Evolutionary conservation across 2,797 vertebrate species (phyloP).

Genomic region (Thamnophis elegans): DNA sequence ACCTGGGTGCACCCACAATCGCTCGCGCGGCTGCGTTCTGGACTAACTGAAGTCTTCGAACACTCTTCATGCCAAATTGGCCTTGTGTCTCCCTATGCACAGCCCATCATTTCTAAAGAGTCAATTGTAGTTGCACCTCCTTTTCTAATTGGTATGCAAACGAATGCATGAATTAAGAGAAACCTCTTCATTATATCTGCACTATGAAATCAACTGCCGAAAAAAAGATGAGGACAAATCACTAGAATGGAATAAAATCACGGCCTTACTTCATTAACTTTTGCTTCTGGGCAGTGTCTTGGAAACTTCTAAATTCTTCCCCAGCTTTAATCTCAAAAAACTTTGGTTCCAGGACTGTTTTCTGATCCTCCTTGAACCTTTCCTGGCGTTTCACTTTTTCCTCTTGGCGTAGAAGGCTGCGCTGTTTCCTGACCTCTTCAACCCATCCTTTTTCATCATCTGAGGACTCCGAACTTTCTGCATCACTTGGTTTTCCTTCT

Average conservation of each 20-base stretch:
- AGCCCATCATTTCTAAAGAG: not conserved
- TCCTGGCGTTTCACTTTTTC: conserved; percentile 78
- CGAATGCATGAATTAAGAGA: not conserved
- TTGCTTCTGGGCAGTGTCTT: conserved; percentile 84
- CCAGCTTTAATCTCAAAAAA: conserved; percentile 97
- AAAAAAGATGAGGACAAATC: not conserved
- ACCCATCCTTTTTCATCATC: conserved; percentile 97
- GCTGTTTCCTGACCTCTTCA: conserved; percentile 95
- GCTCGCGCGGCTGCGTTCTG: too few relatives aligned
- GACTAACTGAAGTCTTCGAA: too few relatives aligned
- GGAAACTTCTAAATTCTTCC: conserved; percentile 95
- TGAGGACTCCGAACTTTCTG: conserved; percentile 91
- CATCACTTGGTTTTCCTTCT: conserved; percentile 90
- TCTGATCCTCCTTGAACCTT: conserved; percentile 78
- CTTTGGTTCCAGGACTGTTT: conserved; percentile 83
- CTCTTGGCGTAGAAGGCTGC: conserved; percentile 83
- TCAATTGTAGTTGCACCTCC: not conserved
- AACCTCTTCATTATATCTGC: not conserved
- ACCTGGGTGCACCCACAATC: too few relatives aligned
- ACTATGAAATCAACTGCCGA: conserved; percentile 18
- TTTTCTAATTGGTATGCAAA: not conserved
- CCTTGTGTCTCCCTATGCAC: not conserved
- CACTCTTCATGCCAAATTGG: not conserved
- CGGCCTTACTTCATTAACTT: conserved; percentile 89
- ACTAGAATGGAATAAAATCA: conserved; percentile 22